A percentile compares a stretch with the other conserved stretches of the same genome.
phyloP scores from a whole-genome alignment of 2,888 invertebrate genomes.

The Icerya purchasi region DNA sequence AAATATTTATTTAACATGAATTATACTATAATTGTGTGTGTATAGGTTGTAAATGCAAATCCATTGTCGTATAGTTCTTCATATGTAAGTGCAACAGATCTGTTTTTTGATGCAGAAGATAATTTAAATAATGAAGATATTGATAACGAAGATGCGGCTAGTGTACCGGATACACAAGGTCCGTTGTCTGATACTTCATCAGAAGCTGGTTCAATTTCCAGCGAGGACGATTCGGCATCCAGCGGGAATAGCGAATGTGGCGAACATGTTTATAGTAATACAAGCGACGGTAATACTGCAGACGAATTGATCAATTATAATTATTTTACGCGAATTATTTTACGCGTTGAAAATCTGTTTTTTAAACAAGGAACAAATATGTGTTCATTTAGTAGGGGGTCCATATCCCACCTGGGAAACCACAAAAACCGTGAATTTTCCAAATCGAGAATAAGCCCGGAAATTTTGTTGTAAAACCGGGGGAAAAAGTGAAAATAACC shows the following conservation, averaged over 20 bases:
- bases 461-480: no score
- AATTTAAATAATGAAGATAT: conserved; percentile 13
- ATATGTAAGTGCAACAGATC: conserved; percentile 47
- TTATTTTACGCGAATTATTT: no score
- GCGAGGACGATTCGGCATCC: conserved; percentile 43
- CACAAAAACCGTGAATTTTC: no score
- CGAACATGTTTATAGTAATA: conserved; percentile 27
- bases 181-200: conserved; percentile 37
- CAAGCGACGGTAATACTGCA: conserved; percentile 23
- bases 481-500: no score
- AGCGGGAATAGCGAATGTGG: conserved; percentile 41
- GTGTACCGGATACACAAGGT: conserved; percentile 16
- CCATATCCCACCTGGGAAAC: no score
- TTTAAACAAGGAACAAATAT: no score
- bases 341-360: no score
- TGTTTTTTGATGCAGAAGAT: conserved; percentile 60
- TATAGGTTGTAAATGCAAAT: conserved; percentile 13
- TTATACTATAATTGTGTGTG: conserved; percentile 1
- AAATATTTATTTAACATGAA: neutral
- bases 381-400: no score
- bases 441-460: no score
- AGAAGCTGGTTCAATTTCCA: conserved; percentile 44
- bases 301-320: no score
- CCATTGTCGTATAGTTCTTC: conserved; percentile 49
- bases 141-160: conserved; percentile 1